These are phyloP conservation scores for Phainopepla nitens DNA, from an alignment of 2,113 vertebrate species.

Conservation along the genomic window DNA sequence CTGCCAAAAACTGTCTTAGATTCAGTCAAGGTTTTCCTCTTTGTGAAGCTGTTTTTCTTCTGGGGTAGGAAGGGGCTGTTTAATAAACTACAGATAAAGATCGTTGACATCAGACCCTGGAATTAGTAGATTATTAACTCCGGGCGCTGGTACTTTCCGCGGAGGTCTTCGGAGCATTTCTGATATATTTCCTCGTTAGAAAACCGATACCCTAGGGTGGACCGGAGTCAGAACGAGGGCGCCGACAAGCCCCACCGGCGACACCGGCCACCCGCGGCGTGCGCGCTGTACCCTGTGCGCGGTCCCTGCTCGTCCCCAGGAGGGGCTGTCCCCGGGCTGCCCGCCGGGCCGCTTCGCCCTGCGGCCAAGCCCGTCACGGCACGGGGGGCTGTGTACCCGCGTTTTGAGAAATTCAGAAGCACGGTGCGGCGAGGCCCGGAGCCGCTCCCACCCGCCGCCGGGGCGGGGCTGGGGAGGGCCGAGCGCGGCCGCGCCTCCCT, in stretches of 20 bases:
- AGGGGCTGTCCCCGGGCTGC: background rate
- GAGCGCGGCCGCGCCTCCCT: background rate
- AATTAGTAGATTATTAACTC: background rate
- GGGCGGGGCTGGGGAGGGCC: background rate
- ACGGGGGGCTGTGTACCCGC: fast-evolving
- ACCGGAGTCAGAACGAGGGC: background rate
- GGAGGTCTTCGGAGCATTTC: background rate
- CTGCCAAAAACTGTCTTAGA: no score
- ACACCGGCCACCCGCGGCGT: background rate
- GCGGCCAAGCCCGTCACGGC: background rate
- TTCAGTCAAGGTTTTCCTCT: background rate
- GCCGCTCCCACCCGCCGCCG: background rate
- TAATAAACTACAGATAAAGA: background rate
- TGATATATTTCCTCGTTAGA: background rate
- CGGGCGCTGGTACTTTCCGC: background rate
- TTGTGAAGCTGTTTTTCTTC: background rate
- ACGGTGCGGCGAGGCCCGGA: background rate
- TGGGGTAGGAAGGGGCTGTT: background rate
- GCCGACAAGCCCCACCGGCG: fast-evolving
- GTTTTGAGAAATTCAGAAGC: fast-evolving
- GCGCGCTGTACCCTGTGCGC: background rate
- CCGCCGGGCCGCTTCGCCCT: background rate
- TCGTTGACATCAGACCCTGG: background rate
- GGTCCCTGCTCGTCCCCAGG: background rate
- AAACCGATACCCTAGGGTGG: background rate